phyloP scores from a whole-genome alignment of 2,113 vertebrate species.

The Myiopsitta monachus region DNA sequence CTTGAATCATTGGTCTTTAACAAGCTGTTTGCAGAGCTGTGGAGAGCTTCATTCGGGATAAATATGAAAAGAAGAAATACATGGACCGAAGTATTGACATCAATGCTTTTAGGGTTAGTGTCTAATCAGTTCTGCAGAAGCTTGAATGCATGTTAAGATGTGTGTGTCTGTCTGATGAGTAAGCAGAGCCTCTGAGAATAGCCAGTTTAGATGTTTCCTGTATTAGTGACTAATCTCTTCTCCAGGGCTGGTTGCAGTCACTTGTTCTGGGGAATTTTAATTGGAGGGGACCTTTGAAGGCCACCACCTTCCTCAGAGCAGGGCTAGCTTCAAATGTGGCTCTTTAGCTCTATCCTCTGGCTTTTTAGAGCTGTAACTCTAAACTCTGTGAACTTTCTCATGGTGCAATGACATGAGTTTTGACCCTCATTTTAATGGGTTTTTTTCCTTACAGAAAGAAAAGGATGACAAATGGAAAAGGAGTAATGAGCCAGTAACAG shows the following conservation, averaged over 20 bases:
- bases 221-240: background rate
- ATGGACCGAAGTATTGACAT: constrained; percentile 95
- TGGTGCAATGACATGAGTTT: accelerated
- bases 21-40: constrained; percentile 78
- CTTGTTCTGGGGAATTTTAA: background rate
- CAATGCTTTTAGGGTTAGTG: constrained; percentile 84
- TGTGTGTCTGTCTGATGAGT: background rate
- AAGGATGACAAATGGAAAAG: constrained; percentile 83
- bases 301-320: background rate
- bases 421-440: background rate
- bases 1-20: constrained; percentile 73
- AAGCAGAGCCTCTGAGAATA: background rate
- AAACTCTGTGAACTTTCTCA: background rate
- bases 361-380: background rate
- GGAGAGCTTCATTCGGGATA: constrained; percentile 94
- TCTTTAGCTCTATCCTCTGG: background rate
- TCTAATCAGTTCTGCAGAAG: background rate
- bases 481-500: constrained; percentile 78
- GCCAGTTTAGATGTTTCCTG: background rate
- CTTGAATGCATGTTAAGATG: background rate
- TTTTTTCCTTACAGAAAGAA: constrained; percentile 82
- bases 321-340: background rate
- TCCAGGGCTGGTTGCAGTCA: background rate
- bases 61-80: constrained; percentile 98
- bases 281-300: background rate